Evolutionary conservation across 2,113 vertebrate species (phyloP), one percentile per base, ranked within the genome.

Genomic region (Thalassoma bifasciatum): DNA sequence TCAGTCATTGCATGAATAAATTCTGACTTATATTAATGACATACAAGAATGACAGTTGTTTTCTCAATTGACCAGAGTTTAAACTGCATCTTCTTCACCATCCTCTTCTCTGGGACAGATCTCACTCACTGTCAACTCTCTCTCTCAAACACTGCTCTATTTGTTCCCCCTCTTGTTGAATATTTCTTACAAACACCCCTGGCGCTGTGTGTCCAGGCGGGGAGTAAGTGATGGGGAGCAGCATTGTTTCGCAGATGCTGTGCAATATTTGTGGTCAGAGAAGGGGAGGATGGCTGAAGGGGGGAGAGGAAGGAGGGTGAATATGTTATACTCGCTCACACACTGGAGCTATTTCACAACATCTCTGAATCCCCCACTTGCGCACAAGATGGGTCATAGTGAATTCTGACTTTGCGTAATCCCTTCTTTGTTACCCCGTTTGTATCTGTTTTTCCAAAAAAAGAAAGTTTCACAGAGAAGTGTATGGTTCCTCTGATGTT

Each of bases 201-300:
- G 49, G 52, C 73, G 24, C 47, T 26, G 51, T 53, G 22, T 53
- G 60, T 26, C 42, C 58, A 44, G 72, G 40, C 70, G n/a, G 64
- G 83, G 71, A 24, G 68, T 36, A 63, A 83, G 78, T 71, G 61
- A 88, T 71, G 79, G 69, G 38, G 77, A 82, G 21, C 77, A 64
- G 74, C 66, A 77, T 58, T 75, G 86, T 81, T 85, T 73, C 64
- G 58, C 75, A 82, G 88, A 88, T 76, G 70, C 79, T 81, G 77
- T 66, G 78, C 90, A 79, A 91, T 87, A 89, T 77, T 86, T 93
- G 91, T 75, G 89, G 90, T 89, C 44, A 47, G 64, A 52, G 66
- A 38, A 13, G 21, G 30, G 54, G 30, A 46, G 68, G 42, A 46
- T 46, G 42, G 17, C 42, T 46, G 2, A 14, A 30, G 42, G 42